phyloP scores from a whole-genome alignment of 2,888 invertebrate genomes.

The Synergus japonicus region DNA sequence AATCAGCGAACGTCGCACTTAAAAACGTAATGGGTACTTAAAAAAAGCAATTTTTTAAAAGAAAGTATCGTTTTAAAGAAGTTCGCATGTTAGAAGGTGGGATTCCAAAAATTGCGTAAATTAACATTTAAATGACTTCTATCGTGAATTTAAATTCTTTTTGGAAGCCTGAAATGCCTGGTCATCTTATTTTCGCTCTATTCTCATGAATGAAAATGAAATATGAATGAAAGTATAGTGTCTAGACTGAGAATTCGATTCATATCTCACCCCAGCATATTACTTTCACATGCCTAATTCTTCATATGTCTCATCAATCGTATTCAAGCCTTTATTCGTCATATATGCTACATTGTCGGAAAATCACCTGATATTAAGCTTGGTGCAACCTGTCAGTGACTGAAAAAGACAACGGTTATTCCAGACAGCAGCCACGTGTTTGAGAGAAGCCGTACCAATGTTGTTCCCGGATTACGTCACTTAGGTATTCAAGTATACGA shows the following conservation, averaged over 20 bases:
- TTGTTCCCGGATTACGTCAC: conserved; percentile 52
- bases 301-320: background rate
- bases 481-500: conserved; percentile 52
- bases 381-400: background rate
- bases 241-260: conserved; percentile 1
- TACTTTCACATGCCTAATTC: background rate
- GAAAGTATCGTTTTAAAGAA: background rate
- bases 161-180: background rate
- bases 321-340: background rate
- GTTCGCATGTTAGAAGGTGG: background rate
- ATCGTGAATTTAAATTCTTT: background rate
- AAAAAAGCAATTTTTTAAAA: background rate
- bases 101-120: background rate
- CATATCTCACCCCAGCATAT: background rate
- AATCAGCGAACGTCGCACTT: background rate
- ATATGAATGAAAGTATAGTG: conserved; percentile 9
- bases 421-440: conserved; percentile 48
- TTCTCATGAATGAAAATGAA: conserved; percentile 3
- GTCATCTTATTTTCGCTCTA: background rate
- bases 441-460: conserved; percentile 44
- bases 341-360: background rate
- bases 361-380: conserved; percentile 27
- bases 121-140: background rate
- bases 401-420: conserved; percentile 46
- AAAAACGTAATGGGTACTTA: background rate